phyloP scores from a whole-genome alignment of 1,140 invertebrate genomes.

The Camponotus pennsylvanicus region DNA sequence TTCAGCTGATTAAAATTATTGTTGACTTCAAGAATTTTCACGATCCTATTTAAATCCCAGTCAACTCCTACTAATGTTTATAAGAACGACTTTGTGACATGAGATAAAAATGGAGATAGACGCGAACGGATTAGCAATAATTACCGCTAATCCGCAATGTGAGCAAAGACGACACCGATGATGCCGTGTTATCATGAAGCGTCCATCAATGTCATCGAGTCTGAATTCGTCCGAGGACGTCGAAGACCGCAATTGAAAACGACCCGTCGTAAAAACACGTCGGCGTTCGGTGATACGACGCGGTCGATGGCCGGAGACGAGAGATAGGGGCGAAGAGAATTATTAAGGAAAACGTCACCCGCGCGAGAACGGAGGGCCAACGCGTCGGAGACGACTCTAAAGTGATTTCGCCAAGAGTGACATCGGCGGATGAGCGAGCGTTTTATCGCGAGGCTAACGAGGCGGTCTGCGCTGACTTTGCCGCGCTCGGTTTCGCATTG shows the following conservation, averaged over 20 bases:
- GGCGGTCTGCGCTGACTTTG: conserved; percentile 74
- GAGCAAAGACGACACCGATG: background rate
- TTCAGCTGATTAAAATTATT: conserved; percentile 33
- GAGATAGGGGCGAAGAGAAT: conserved; percentile 32
- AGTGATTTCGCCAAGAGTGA: conserved; percentile 82
- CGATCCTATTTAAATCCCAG: background rate
- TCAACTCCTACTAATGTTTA: background rate
- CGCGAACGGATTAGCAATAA: conserved; percentile 16
- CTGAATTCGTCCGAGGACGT: background rate
- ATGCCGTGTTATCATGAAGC: conserved; percentile 9
- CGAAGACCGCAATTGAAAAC: conserved; percentile 52
- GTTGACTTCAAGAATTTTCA: background rate
- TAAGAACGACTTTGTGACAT: conserved; percentile 2
- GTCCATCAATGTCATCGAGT: conserved; percentile 45
- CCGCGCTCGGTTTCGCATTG: conserved; percentile 77
- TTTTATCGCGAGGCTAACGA: conserved; percentile 83
- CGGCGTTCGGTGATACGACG: conserved; percentile 45
- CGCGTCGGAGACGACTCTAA: conserved; percentile 68
- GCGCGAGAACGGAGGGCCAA: conserved; percentile 38
- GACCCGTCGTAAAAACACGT: conserved; percentile 44
- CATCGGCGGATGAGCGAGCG: conserved; percentile 79
- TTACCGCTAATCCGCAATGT: conserved; percentile 20
- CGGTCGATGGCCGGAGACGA: conserved; percentile 28
- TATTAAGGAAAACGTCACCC: conserved; percentile 59
- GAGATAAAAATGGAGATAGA: background rate